Conservation (phyloP, 2,888 invertebrate species). For the Meiosimyza platycephala region DNA sequence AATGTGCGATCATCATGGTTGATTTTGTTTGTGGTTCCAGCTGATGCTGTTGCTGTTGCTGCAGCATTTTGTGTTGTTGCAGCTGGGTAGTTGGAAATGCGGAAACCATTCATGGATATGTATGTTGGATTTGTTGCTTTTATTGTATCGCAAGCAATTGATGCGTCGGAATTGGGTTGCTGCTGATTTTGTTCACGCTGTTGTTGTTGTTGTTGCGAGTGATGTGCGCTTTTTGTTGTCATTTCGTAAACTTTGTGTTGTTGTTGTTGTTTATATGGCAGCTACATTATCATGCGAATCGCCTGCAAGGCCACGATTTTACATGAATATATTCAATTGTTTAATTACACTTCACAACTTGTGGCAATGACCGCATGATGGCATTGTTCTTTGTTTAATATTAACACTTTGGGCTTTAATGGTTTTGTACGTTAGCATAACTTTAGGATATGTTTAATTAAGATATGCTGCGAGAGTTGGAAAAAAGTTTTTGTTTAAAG, state of each 20-base stretch:
- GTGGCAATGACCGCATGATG: slow-evolving; percentile 17
- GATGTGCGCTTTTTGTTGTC: slow-evolving; percentile 38
- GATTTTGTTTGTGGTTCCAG: slow-evolving; percentile 44
- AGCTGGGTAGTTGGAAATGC: slow-evolving; percentile 60
- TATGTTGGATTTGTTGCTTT: slow-evolving; percentile 24
- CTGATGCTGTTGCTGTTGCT: slow-evolving; percentile 39
- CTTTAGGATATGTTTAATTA: slow-evolving; percentile 8
- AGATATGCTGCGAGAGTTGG: too few relatives aligned
- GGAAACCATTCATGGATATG: slow-evolving; percentile 59
- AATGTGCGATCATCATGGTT: slow-evolving; percentile 44
- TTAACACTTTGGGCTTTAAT: slow-evolving; percentile 22
- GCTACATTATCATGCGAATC: slow-evolving; percentile 23
- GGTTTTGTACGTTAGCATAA: not conserved
- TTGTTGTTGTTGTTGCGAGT: slow-evolving; percentile 28
- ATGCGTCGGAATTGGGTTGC: slow-evolving; percentile 11
- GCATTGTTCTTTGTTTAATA: slow-evolving; percentile 13
- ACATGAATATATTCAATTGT: slow-evolving; percentile 35
- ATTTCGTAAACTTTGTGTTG: slow-evolving; percentile 43
- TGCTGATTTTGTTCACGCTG: slow-evolving; percentile 7
- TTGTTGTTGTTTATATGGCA: slow-evolving; percentile 46
- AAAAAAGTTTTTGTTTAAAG: too few relatives aligned
- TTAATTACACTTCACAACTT: slow-evolving; percentile 38
- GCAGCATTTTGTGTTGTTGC: slow-evolving; percentile 41
- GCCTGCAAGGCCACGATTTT: not conserved
- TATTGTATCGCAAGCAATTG: slow-evolving; percentile 32